Conservation (phyloP, 92 coral and sea anemone species). For the Bergia sp. region DNA sequence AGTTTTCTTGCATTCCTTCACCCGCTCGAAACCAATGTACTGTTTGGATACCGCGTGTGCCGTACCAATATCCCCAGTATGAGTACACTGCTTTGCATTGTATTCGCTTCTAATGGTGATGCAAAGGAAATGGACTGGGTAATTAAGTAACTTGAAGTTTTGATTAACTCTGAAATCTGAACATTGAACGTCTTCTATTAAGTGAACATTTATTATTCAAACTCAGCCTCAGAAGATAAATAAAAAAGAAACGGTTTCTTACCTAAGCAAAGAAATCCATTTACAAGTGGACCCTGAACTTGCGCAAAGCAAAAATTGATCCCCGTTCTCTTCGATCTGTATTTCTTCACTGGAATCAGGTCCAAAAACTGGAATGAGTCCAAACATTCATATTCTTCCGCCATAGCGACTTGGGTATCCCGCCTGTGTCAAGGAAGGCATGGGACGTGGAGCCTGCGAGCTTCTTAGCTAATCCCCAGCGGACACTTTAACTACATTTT, state of each 20-base stretch:
- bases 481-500: neutral
- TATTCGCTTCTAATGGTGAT: neutral
- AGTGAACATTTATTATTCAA: too few relatives aligned
- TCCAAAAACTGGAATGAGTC: conserved; percentile 82
- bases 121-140: neutral
- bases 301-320: conserved; percentile 88
- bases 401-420: conserved; percentile 64
- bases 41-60: too few relatives aligned
- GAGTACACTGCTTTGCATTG: too few relatives aligned
- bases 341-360: conserved; percentile 80
- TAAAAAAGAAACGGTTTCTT: conserved; percentile 15
- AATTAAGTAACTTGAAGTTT: neutral
- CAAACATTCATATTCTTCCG: conserved; percentile 81
- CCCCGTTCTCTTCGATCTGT: conserved; percentile 93
- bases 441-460: neutral
- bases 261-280: conserved; percentile 96
- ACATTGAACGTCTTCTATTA: too few relatives aligned
- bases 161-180: neutral
- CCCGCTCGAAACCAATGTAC: too few relatives aligned
- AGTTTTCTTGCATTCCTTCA: too few relatives aligned
- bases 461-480: neutral
- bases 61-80: too few relatives aligned
- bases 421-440: neutral
- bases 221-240: neutral
- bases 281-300: conserved; percentile 96